phyloP scores from a whole-genome alignment of 2,797 vertebrate species.

The Gadopsis bispinosus region DNA sequence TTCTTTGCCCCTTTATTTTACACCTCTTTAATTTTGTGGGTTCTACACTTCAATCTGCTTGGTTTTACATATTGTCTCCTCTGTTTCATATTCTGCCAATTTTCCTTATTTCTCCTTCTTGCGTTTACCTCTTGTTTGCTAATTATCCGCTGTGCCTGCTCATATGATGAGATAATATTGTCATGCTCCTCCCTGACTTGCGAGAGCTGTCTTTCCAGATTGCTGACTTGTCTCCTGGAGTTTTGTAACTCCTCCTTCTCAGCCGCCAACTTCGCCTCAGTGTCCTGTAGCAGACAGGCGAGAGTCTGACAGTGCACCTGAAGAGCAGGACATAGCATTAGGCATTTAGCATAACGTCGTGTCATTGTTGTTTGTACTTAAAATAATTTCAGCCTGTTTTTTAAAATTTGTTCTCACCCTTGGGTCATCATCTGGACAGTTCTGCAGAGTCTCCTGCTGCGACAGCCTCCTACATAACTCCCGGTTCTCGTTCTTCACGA shows the following conservation, averaged over 20 bases:
- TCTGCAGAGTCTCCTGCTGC: conserved; percentile 36
- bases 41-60: neutral
- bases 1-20: neutral
- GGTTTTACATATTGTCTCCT: neutral
- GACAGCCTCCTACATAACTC: conserved; percentile 57
- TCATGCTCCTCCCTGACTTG: conserved; percentile 52
- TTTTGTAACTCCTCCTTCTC: conserved; percentile 57
- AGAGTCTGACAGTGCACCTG: conserved; percentile 65
- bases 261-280: conserved; percentile 40
- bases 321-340: neutral
- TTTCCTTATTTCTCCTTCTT: neutral
- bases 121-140: conserved; percentile 68
- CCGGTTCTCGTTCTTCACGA: conserved; percentile 67
- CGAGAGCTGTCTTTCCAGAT: conserved; percentile 45
- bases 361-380: neutral
- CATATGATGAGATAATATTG: rapidly evolving
- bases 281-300: conserved; percentile 63
- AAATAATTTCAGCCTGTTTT: neutral
- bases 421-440: conserved; percentile 36
- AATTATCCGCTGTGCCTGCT: neutral
- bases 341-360: neutral
- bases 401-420: conserved; percentile 51
- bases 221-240: conserved; percentile 7
- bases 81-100: neutral
- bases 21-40: neutral